Conservation (phyloP, 2,797 vertebrate species). For the Merluccius polli region DNA sequence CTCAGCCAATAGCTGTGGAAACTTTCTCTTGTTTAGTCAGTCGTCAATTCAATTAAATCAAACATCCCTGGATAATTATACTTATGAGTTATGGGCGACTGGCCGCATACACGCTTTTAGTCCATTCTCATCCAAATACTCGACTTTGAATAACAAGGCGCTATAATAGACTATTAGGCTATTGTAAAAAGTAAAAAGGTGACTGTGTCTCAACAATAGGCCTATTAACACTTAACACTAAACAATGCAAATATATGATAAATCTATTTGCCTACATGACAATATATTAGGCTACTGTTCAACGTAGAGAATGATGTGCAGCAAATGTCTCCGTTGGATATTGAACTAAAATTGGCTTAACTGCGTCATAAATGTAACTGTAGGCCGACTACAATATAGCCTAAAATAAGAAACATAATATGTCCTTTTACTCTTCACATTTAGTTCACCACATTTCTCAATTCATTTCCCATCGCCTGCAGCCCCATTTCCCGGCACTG, state of each 20-base stretch:
- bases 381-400: neutral
- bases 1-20: conserved; percentile 10
- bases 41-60: conserved; percentile 53
- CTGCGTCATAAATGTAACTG: neutral
- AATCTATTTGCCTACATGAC: neutral
- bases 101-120: conserved; percentile 31
- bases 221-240: neutral
- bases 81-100: conserved; percentile 36
- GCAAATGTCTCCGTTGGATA: neutral
- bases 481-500: neutral
- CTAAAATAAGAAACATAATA: neutral
- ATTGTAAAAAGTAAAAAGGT: neutral
- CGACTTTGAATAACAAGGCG: conserved; percentile 36
- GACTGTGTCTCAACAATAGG: neutral
- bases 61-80: conserved; percentile 50
- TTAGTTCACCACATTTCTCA: neutral
- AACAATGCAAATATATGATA: neutral
- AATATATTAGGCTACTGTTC: neutral
- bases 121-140: conserved; percentile 43
- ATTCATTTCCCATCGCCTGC: neutral
- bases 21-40: conserved; percentile 35
- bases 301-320: neutral
- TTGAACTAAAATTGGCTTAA: neutral
- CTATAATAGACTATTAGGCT: conserved; percentile 4
- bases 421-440: neutral